Conservation (phyloP, 2,113 vertebrate genomes). For the Diphyllodes magnificus region DNA sequence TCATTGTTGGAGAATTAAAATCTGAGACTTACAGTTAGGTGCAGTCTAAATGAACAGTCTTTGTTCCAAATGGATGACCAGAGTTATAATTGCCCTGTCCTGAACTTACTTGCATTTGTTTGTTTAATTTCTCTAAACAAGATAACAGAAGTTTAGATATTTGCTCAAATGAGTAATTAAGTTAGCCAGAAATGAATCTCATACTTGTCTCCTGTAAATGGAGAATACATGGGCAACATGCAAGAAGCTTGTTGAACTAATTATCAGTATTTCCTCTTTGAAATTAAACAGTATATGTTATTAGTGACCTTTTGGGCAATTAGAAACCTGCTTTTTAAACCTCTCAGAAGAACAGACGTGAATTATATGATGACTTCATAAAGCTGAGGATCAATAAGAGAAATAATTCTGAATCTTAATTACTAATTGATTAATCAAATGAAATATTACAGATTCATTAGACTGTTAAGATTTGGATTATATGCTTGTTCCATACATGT, state of each 20-base stretch:
- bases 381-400: background rate
- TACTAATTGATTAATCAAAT: background rate
- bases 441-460: background rate
- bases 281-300: background rate
- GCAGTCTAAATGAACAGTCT: background rate
- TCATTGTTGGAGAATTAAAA: background rate
- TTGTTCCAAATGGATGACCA: background rate
- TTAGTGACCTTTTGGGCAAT: background rate
- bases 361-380: background rate
- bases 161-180: background rate
- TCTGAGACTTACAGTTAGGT: background rate
- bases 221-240: background rate
- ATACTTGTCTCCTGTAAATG: background rate
- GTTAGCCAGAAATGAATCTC: background rate
- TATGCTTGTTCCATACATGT: rapidly evolving
- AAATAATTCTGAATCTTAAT: background rate
- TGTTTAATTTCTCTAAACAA: background rate
- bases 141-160: background rate
- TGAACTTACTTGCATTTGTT: background rate
- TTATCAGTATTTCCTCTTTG: background rate
- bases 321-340: background rate
- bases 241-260: background rate
- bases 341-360: background rate
- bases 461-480: background rate
- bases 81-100: background rate